Evolutionary conservation across 2,888 invertebrate genomes (phyloP).

Genomic region (Apamea epomidion): DNA sequence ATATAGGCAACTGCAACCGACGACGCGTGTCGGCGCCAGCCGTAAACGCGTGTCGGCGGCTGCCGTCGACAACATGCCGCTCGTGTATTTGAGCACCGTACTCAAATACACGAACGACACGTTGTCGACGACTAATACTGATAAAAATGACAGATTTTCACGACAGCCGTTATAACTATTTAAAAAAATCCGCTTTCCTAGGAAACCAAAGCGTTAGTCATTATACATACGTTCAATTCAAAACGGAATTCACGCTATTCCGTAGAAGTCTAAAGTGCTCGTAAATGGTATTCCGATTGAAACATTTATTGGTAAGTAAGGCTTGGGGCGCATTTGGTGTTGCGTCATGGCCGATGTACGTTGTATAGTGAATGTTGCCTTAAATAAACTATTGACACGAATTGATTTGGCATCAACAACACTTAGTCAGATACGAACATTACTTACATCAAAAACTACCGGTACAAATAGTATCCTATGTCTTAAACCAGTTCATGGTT

Average conservation of each 20-base stretch:
- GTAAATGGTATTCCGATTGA: slow-evolving; percentile 49
- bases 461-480: too few species aligned
- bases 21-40: too few species aligned
- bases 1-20: too few species aligned
- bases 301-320: slow-evolving; percentile 47
- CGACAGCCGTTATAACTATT: not conserved
- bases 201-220: not conserved
- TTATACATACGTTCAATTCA: slow-evolving; percentile 34
- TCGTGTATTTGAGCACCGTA: too few species aligned
- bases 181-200: not conserved
- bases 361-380: not conserved
- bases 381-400: not conserved
- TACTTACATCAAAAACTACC: not conserved
- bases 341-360: not conserved
- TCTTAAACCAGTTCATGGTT: too few species aligned
- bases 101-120: too few species aligned
- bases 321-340: slow-evolving; percentile 18
- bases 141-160: too few species aligned
- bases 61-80: too few species aligned
- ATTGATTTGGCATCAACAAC: not conserved
- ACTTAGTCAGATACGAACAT: too few species aligned
- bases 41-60: too few species aligned
- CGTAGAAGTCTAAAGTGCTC: slow-evolving; percentile 41
- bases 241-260: slow-evolving; percentile 35
- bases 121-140: too few species aligned